phyloP scores from a whole-genome alignment of 2,797 vertebrate genomes.

The Microtus agrestis region DNA sequence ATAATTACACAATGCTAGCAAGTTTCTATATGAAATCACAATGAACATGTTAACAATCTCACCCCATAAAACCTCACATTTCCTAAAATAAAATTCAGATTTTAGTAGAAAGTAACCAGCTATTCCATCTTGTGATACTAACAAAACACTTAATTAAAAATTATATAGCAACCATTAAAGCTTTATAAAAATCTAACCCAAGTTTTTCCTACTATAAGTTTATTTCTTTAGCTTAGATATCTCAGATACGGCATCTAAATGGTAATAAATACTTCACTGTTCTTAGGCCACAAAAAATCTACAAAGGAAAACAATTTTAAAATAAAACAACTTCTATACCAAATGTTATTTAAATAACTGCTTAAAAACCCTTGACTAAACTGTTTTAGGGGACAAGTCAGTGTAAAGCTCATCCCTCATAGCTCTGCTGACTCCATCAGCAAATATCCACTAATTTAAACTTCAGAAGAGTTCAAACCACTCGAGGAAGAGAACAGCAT shows the following conservation, averaged over 20 bases:
- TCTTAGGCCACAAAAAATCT: conserved; percentile 45
- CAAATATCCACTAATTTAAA: conserved; percentile 66
- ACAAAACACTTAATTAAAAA: conserved; percentile 59
- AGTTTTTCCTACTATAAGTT: conserved; percentile 18
- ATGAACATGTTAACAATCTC: background rate
- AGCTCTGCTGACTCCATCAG: background rate
- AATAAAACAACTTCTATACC: conserved; percentile 49
- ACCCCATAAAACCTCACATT: conserved; percentile 30
- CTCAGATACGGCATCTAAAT: conserved; percentile 5
- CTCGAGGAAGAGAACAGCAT: background rate
- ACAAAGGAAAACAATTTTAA: conserved; percentile 38
- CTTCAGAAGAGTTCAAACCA: conserved; percentile 31
- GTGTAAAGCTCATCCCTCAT: background rate
- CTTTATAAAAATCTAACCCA: background rate
- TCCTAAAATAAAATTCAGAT: conserved; percentile 51
- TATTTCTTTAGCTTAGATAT: conserved; percentile 48
- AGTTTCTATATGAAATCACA: conserved; percentile 18
- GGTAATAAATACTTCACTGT: conserved; percentile 39
- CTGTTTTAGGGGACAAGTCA: conserved; percentile 7
- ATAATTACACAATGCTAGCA: background rate
- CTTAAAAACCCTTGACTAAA: conserved; percentile 56
- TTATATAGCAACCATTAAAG: conserved; percentile 41
- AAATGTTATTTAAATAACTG: conserved; percentile 39
- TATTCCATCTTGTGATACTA: conserved; percentile 8
- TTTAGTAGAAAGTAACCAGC: conserved; percentile 33